Evolutionary conservation across 2,888 invertebrate genomes (phyloP), one percentile per base, ranked within the genome.

Genomic region (Idaea straminata): DNA sequence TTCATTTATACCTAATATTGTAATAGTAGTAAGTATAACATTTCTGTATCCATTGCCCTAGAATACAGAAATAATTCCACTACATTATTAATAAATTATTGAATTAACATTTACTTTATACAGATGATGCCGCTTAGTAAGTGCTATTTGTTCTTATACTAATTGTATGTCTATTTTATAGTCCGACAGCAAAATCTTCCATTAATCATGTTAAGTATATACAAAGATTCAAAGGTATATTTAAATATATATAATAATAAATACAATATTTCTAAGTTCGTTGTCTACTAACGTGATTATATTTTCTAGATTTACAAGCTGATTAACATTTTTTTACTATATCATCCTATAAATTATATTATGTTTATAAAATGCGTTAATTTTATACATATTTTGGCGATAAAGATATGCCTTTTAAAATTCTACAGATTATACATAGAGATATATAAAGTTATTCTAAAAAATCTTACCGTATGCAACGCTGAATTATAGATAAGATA

Each of bases 41-140:
- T 86, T 86, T 87, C 83, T 85, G 83, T 76, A 89, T 82, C 87
- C 85, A 92, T 92, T 92, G 92, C 92, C 92, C 92, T 64, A 62
- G 86, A 91, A 82, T 86, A 83, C 83, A 87, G 83, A 88, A 87
- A 87, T 82, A 79, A 72, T 69, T 74, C 72, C 77, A 70, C 47
- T 65, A 58, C 61, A 63, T 25, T 58, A 57, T 58, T 65, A 5
- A 61, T 64, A 67, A 65, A 66, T 61, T 69, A 68, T 47, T 10
- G 6, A 47, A 47, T 47, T 5, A 47, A 47, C 47, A 47, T 6
- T 47, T 47, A 13, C 10, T 47, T 47, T 7, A 36, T 47, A 47
- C 47, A 47, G 10, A 47, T 47, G 7, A 10, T 47, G 47, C 47
- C 75, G 78, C 83, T 76, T 80, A 80, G 64, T 70, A 69, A 64